phyloP scores from a whole-genome alignment of 2,888 invertebrate genomes.

The Microdon myrmicae region DNA sequence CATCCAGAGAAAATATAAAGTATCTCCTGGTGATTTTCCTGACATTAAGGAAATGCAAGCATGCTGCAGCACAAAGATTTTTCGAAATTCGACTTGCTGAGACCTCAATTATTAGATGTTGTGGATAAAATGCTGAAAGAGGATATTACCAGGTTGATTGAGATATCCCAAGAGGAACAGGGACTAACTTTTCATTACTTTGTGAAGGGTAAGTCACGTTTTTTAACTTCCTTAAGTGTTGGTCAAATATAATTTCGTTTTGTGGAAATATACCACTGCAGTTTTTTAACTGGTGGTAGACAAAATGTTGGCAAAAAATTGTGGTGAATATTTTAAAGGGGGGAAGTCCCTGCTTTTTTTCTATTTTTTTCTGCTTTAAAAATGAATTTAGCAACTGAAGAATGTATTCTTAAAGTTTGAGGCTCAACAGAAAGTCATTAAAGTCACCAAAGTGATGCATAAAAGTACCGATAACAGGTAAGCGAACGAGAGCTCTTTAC shows the following conservation, averaged over 20 bases:
- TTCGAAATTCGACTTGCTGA: slow-evolving; percentile 89
- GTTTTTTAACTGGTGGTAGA: background rate
- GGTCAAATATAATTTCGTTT: background rate
- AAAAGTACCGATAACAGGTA: no score
- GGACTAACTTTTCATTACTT: slow-evolving; percentile 71
- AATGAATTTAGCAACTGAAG: no score
- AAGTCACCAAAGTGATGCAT: no score
- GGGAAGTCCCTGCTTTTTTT: background rate
- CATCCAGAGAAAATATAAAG: slow-evolving; percentile 91
- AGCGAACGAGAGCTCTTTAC: no score
- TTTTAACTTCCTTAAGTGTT: slow-evolving; percentile 1
- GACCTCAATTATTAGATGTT: slow-evolving; percentile 88
- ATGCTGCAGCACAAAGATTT: slow-evolving; percentile 89
- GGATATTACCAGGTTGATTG: slow-evolving; percentile 95
- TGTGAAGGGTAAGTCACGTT: slow-evolving; percentile 76
- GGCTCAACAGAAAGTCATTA: no score
- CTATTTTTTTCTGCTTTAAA: no score
- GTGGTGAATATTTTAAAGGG: background rate
- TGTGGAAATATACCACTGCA: slow-evolving; percentile 15
- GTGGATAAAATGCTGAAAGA: slow-evolving; percentile 96
- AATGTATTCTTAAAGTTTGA: no score
- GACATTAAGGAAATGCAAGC: slow-evolving; percentile 95
- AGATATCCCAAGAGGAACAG: slow-evolving; percentile 90
- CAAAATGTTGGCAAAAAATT: background rate
- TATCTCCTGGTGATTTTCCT: slow-evolving; percentile 98